Evolutionary conservation across 2,113 vertebrate genomes (phyloP), one percentile per base, ranked within the genome.

Genomic region (Proteles cristata): DNA sequence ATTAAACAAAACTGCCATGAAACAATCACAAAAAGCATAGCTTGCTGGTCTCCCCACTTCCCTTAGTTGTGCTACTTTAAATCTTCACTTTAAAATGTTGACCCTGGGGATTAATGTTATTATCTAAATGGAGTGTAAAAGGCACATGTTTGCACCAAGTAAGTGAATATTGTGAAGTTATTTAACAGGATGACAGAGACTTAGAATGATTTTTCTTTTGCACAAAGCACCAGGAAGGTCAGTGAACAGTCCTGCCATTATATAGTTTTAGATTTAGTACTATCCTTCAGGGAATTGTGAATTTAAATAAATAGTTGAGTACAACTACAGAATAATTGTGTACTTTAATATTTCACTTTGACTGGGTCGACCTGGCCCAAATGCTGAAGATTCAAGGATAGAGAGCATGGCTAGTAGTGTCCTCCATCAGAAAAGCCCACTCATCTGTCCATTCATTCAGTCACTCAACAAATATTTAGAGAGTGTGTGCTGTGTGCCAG

Each of bases 51-150:
- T 77, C 35, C 9, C 7, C 58, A 35, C 16, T 12, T 12, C 3
- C 71, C 8, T 4, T 16, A 61, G 9, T 88, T 81, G 33, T 50
- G 48, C 69, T 71, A 21, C 65, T 95, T 92, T 82, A 77, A 88
- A 82, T 92, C 69, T 88, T 83, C 58, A 43, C 50, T 61, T 66
- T 88, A 77, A 95, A 85, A 19, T 89, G 31, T 35, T 90, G 53
- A 66, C 3, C 35, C 31, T 79, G 23, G 58, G 63, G 25, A 35
- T 15, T 91, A 48, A 77, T n/a, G 21, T 11, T 63, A 55, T 84
- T 88, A 79, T 83, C 77, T 96, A 35, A 85, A 58, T 90, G 68
- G 65, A 85, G 35, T 85, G 45, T 45, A 65, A 55, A 55, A 73
- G 1, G 7, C 33, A 85, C 10, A 92, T 7, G 1, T 23, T 77